These are phyloP conservation scores for Characodon lateralis DNA, from an alignment of 2,797 vertebrate genomes.

Conservation along the genomic window DNA sequence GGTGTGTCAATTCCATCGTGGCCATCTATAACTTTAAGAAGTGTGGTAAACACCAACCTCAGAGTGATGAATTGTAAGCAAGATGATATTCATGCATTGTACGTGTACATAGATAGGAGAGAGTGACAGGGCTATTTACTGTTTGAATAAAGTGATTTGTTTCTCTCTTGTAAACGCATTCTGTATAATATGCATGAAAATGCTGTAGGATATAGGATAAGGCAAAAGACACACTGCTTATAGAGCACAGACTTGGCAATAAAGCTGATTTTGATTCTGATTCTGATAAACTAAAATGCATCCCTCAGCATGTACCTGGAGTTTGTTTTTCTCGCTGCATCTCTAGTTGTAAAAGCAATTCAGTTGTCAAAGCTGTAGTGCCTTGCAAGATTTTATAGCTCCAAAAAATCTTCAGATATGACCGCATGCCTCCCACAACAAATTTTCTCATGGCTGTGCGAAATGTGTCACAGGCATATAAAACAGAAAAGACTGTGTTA, in stretches of 20 bases:
- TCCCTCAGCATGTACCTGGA: neutral
- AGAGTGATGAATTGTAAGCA: conserved; percentile 28
- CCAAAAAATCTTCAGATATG: neutral
- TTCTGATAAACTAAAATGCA: conserved; percentile 2
- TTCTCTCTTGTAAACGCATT: conserved; percentile 15
- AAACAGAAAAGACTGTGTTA: conserved; percentile 11
- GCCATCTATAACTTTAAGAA: conserved; percentile 52
- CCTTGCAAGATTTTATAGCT: conserved; percentile 4
- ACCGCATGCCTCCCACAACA: neutral
- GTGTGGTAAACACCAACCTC: conserved; percentile 21
- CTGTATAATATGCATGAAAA: conserved; percentile 13
- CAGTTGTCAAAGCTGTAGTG: neutral
- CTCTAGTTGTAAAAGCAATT: neutral
- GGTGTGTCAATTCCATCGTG: conserved; percentile 50
- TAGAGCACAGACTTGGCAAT: neutral
- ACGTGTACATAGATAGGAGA: conserved; percentile 7
- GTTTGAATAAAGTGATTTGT: conserved; percentile 6
- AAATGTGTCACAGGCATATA: conserved; percentile 4
- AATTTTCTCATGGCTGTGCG: neutral
- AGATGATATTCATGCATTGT: neutral
- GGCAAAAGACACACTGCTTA: conserved; percentile 15
- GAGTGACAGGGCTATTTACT: conserved; percentile 1
- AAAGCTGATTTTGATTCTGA: too few species aligned
- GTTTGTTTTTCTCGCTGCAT: neutral
- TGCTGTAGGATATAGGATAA: conserved; percentile 4